These are phyloP conservation scores for Coenobita brevimanus DNA, from an alignment of 1,140 invertebrate species.

Conservation along the genomic window DNA sequence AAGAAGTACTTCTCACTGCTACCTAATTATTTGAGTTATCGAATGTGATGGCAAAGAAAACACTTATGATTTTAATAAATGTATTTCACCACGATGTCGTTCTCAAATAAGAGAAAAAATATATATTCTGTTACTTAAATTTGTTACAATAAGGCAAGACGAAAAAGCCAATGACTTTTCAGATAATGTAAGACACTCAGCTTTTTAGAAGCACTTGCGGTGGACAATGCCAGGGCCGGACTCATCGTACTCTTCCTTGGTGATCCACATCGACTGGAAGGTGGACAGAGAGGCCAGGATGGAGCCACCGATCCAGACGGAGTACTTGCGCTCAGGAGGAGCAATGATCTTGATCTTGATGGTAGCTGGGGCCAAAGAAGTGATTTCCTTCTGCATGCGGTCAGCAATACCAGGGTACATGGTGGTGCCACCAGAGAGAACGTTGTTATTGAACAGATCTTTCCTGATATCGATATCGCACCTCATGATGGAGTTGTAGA, in stretches of 20 bases:
- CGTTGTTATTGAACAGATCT: constrained; percentile 82
- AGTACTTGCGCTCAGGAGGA: constrained; percentile 62
- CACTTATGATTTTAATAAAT: no score
- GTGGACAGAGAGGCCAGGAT: constrained; percentile 59
- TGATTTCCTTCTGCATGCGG: constrained; percentile 92
- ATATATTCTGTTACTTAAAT: no score
- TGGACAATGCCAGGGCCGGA: constrained; percentile 73
- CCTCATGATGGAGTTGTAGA: constrained; percentile 81
- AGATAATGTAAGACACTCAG: no score
- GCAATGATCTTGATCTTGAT: constrained; percentile 79
- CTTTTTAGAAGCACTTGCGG: constrained; percentile 80
- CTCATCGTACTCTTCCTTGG: constrained; percentile 60
- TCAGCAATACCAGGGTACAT: constrained; percentile 91
- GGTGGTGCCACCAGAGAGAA: constrained; percentile 84
- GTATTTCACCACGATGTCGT: no score
- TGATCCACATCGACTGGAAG: constrained; percentile 61
- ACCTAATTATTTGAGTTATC: no score
- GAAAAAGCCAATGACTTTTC: no score
- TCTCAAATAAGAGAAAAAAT: no score
- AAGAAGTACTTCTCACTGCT: no score
- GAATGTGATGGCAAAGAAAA: no score
- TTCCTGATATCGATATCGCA: constrained; percentile 75
- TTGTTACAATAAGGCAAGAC: no score
- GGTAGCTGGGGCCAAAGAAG: constrained; percentile 85
- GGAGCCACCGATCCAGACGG: constrained; percentile 62